Percentiles rank a stretch among this genome's conserved stretches.
phyloP scores from a whole-genome alignment of 2,888 invertebrate species.

The Nebria salina region DNA sequence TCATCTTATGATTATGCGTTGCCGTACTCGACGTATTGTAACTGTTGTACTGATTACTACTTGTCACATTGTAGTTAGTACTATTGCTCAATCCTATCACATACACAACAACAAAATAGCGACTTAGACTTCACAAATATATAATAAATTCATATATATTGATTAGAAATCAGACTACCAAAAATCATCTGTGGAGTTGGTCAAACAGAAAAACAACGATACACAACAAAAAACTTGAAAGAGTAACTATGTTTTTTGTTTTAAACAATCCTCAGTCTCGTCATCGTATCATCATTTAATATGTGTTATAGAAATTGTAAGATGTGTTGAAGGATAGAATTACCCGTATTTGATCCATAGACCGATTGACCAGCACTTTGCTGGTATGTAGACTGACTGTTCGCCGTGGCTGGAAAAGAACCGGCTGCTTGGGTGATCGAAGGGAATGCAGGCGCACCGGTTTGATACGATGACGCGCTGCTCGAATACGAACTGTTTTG shows the following conservation, averaged over 20 bases:
- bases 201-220: conserved; percentile 20
- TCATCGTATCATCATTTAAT: conserved; percentile 56
- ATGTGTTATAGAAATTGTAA: not conserved
- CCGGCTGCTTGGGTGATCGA: conserved; percentile 58
- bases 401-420: conserved; percentile 56
- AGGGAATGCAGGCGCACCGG: conserved; percentile 55
- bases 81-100: conserved; percentile 57
- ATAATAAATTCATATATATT: not conserved
- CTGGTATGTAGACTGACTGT: conserved; percentile 56
- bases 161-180: conserved; percentile 51
- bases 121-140: not conserved
- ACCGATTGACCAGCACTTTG: conserved; percentile 61
- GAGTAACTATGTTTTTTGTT: conserved; percentile 30
- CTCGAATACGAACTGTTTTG: conserved; percentile 59
- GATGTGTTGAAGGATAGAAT: conserved; percentile 36
- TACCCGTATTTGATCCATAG: conserved; percentile 61
- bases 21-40: conserved; percentile 56
- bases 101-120: conserved; percentile 24
- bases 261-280: conserved; percentile 53
- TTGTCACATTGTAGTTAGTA: conserved; percentile 55
- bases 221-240: conserved; percentile 51
- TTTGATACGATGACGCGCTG: conserved; percentile 55
- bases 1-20: conserved; percentile 56
- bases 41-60: conserved; percentile 60
- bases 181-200: conserved; percentile 48